Evolutionary conservation across 2,888 invertebrate genomes (phyloP), one percentile per base, ranked within the genome.

Genomic region (Brenthis hecate): DNA sequence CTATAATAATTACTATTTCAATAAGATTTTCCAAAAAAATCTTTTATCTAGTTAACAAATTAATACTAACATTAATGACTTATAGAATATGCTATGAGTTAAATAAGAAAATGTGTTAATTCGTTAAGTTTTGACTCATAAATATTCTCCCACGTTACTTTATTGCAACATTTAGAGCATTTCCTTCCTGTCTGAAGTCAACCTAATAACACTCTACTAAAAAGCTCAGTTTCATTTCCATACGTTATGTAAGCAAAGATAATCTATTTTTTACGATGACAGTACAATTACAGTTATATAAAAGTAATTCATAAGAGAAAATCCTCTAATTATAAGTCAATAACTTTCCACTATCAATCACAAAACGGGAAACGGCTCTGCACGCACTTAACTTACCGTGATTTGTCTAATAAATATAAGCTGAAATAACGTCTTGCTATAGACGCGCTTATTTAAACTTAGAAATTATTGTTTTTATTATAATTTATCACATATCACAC

Each of bases 301-400:
- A 78, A 75, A 70, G 68, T 62, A 67, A 71, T 74, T 71, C 68
- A 64, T 62, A 65, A 73, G 78, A 79, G 78, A 77, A 78, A 78
- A 77, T 76, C 66, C 50, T 71, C 71, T 77, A 75, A 78, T 78
- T 73, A 71, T 69, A 72, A 76, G 76, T 76, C 77, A 75, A 77
- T 75, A 74, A 74, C 77, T 74, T 76, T 72, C 68, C 73, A 67
- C 73, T 51, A 74, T 77, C 72, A 70, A 73, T 74, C 73, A 76
- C 64, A 66, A 55, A 69, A 66, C 67, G 75, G 77, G 76, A 77
- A 77, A 73, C 67, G 70, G 55, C 64, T 64, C 65, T 61, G 55
- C 73, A 73, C 72, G 72, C 58, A n/a, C 23, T 43, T 43, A 8
- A 5, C 8, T 19, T 32, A 8, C 16, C 50, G 23, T 51, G 6